Evolutionary conservation across 2,888 invertebrate genomes (phyloP), one percentile per base, ranked within the genome.

Genomic region (Nomada hirtipes): DNA sequence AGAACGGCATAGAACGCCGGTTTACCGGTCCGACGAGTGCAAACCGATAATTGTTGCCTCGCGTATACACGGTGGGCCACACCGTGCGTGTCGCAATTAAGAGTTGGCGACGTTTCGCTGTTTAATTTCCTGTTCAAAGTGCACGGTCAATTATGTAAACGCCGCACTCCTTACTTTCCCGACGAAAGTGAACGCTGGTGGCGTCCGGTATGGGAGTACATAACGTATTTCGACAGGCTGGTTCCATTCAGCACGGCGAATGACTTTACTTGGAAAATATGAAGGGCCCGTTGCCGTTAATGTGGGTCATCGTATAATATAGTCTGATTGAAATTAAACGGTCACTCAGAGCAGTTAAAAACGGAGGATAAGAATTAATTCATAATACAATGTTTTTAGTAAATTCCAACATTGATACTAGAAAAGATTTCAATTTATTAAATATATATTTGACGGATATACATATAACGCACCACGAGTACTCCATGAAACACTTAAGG

Each of bases 41-140:
- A 72, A 63, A 77, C 52, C 63, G 71, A 77, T 77, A 77, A 80
- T 77, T 77, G 67, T 36, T 52, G 29, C 23, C 13, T 0, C 15
- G 57, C 10, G 23, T 36, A 36, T 36, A 36, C 20, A 36, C 18
- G 10, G 18, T 11, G 11, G 10, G 11, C 13, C 36, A 29, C 7
- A 4, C 3, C 11, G 9, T 11, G 63, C 36, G 36, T 74, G 63
- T 55, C 71, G 50, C 57, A 72, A 76, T 76, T 69, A 69, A 61
- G 11, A 44, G 23, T 20, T n/a, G 36, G n/a, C 26, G 11, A 52
- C 52, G 23, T 44, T 20, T 55, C 20, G 59, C 29, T 2, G 57
- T 18, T 52, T 29, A 76, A 76, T 57, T 76, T 70, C 69, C 72
- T n/a, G 71, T 76, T 63, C 29, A 47, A 63, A 55, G 47, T 52